Percentiles rank a stretch among this genome's conserved stretches.
phyloP scores from a whole-genome alignment of 1,140 invertebrate species.

The Musca vetustissima region DNA sequence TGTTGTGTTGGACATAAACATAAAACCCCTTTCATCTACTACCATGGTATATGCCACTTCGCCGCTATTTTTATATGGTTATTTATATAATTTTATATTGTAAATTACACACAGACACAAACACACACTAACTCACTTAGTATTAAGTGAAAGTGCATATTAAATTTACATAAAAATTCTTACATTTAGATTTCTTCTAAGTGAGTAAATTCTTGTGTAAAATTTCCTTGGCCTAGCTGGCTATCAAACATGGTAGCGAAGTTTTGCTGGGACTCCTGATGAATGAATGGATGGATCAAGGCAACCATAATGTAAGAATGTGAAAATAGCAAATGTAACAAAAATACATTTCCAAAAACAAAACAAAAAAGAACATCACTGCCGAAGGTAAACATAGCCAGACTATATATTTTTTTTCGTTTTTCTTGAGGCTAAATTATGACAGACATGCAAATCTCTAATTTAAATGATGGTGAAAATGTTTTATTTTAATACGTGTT shows the following conservation, averaged over 20 bases:
- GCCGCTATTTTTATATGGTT: neutral
- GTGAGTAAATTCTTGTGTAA: too few relatives aligned
- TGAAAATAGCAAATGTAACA: neutral
- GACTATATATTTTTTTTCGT: too few relatives aligned
- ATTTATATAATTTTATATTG: constrained; percentile 16
- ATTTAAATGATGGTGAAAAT: constrained; percentile 20
- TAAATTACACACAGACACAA: neutral
- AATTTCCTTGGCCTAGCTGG: neutral
- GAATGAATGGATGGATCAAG: too few relatives aligned
- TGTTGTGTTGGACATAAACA: neutral
- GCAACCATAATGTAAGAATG: neutral
- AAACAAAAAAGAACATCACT: neutral
- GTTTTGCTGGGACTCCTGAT: too few relatives aligned
- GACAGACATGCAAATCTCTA: constrained; percentile 22
- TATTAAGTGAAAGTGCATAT: constrained; percentile 22
- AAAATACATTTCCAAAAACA: too few relatives aligned
- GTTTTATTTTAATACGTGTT: constrained; percentile 16
- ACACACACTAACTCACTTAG: too few relatives aligned
- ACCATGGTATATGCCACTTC: neutral
- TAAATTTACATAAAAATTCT: constrained; percentile 20
- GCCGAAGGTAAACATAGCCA: neutral
- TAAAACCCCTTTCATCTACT: constrained; percentile 3
- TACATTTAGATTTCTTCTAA: neutral
- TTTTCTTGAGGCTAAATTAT: neutral
- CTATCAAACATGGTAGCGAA: too few relatives aligned